Base-by-base conservation (phyloP, 2,888 invertebrate species). In the Sarcophaga variegata region DNA sequence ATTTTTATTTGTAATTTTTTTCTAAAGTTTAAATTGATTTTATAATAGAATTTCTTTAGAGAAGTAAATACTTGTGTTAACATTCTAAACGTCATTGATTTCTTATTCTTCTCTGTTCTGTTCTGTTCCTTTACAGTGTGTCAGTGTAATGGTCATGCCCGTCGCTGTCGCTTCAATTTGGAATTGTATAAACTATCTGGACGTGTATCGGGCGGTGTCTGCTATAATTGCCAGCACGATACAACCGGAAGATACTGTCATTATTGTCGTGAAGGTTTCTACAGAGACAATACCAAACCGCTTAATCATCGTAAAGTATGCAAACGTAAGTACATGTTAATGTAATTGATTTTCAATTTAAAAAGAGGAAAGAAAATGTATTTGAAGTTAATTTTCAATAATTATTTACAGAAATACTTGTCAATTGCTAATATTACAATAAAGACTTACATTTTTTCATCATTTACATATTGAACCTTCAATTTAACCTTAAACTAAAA, bases 171-270 rank as follows among this genome's bases (percentile, higher is more conserved):
- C 78, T 99, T 99, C 96, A 99, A 99, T 95, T 97, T 98, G 97
- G 99, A 99, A 94, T 95, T 99, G 91, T 99, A 97, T 96, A 97
- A 98, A 94, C 94, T 99, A 93, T 98, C 98, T 3, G 99, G 99
- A 0, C 95, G 98, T 67, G 97, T 97, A 89, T 97, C 97, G 90
- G 99, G 99, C 83, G 99, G 99, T 79, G 98, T 99, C 77, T 99
- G 99, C 94, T 95, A 98, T 91, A 97, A 98, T 94, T 99, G 99
- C 94, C 96, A 98, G 80, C 99, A 99, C 95, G 98, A 97, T 95
- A 98, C 99, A 37, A 98, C 98, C 20, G 99, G 99, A 89, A 95
- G 99, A 86, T 98, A 99, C 94, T 99, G 99, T 94, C 98, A 99
- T 94, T 99, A 99, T 94, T 99, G 99, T 95, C 96, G 97, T 90